Base-by-base conservation (phyloP, 2,888 invertebrate species). In the Eustalomyia histrio region DNA sequence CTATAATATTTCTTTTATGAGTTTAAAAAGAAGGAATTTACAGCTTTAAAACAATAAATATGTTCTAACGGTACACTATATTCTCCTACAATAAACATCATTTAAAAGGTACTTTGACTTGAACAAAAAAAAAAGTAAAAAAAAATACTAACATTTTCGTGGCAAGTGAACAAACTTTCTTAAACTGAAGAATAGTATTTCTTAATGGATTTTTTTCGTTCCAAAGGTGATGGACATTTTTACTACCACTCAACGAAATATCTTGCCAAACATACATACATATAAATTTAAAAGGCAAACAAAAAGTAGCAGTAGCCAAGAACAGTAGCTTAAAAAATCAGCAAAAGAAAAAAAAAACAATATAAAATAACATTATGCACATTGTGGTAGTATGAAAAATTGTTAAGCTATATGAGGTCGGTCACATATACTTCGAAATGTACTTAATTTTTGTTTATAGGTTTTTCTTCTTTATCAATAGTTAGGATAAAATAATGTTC, bases 51-150 rank as follows among this genome's bases (percentile, higher is more conserved):
- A 47, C n/a, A 1, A 47, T 47, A 47, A n/a, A 47, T 47, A 47
- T 29, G 29, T 6, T 29, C 14, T 47, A 47, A 47, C 43, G 43
- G 43, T 47, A 47, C n/a, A n/a, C n/a, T 14, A 47, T 47, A n/a
- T 47, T 47, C 43, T 47, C 43, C 43, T 47, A 47, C 43, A 47
- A 47, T 47, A 47, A 47, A 47, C n/a, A 47, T 47, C 43, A 47
- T n/a, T 47, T 14, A n/a, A 47, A 47, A 47, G 43, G n/a, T n/a
- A 47, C n/a, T 14, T n/a, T n/a, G n/a, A 0, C 43, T 47, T 47
- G 6, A 47, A 14, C n/a, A 47, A n/a, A 47, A 29, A 29, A 29
- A n/a, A n/a, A 47, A 47, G n/a, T 2, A 47, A 47, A 47, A n/a
- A 47, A 39, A 3, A 35, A 35, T 8, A 1, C 7, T 35, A 39